A percentile compares a stretch with the other conserved stretches of the same genome.
phyloP scores from a whole-genome alignment of 2,888 invertebrate genomes.

The Balanococcus diminutus region DNA sequence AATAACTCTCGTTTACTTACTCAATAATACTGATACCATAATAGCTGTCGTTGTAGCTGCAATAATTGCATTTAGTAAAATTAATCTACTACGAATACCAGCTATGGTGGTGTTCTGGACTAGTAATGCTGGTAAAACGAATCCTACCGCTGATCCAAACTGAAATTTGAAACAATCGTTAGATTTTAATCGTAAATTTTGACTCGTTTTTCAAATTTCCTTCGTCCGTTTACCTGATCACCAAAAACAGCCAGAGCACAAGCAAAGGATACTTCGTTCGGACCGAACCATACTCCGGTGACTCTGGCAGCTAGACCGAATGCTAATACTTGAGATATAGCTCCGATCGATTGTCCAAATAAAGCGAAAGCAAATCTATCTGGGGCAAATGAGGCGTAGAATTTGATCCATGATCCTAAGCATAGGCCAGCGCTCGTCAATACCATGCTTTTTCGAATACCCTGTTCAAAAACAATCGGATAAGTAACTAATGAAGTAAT shows the following conservation, averaged over 20 bases:
- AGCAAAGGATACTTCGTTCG: constrained; percentile 93
- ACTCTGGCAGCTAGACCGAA: constrained; percentile 89
- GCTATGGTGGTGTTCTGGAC: background rate
- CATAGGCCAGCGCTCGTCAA: constrained; percentile 86
- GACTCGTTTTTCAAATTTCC: no score
- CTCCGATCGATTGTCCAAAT: constrained; percentile 84
- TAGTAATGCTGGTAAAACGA: background rate
- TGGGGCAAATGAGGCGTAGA: constrained; percentile 81
- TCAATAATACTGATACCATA: constrained; percentile 25
- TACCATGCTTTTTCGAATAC: constrained; percentile 79
- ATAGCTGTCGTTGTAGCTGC: background rate
- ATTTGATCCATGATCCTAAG: constrained; percentile 88
- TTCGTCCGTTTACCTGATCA: constrained; percentile 88
- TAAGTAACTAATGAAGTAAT: background rate
- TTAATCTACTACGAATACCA: background rate
- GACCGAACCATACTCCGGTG: constrained; percentile 98
- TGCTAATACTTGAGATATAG: constrained; percentile 88
- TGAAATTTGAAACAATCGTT: background rate
- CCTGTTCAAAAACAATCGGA: constrained; percentile 66
- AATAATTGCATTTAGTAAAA: constrained; percentile 17
- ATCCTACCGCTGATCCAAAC: constrained; percentile 42
- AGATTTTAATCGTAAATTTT: background rate
- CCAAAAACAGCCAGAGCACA: constrained; percentile 98
- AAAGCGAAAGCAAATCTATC: constrained; percentile 88
- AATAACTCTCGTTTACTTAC: background rate